Conservation (phyloP, 2,888 invertebrate species). For the Drosophila sordidula region DNA sequence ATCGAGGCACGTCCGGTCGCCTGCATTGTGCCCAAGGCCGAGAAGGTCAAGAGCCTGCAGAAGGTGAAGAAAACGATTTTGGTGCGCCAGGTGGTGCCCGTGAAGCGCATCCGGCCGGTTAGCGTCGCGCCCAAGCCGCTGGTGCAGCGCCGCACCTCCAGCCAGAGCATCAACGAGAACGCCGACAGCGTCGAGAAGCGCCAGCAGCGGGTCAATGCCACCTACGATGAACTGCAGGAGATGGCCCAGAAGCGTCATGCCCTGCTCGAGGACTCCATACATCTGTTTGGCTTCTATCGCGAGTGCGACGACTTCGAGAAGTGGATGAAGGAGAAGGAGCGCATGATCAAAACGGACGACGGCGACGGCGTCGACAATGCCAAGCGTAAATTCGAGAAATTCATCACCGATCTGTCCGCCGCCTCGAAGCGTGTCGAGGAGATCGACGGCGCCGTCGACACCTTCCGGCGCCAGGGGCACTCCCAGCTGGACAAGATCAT, state of each 20-base stretch:
- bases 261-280: constrained; percentile 95
- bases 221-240: constrained; percentile 92
- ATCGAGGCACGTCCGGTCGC: constrained; percentile 94
- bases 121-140: constrained; percentile 84
- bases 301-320: constrained; percentile 99
- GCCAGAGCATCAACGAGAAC: constrained; percentile 87
- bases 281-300: constrained; percentile 96
- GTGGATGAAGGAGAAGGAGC: constrained; percentile 98
- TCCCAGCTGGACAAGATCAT: constrained; percentile 93
- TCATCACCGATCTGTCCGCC: constrained; percentile 97
- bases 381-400: constrained; percentile 97
- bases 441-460: constrained; percentile 94
- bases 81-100: constrained; percentile 93
- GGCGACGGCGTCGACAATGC: constrained; percentile 96
- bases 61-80: constrained; percentile 96
- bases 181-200: constrained; percentile 91
- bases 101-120: constrained; percentile 87
- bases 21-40: constrained; percentile 93
- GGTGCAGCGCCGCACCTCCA: constrained; percentile 84
- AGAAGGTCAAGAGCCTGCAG: constrained; percentile 93
- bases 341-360: constrained; percentile 92
- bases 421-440: constrained; percentile 96
- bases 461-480: constrained; percentile 93
- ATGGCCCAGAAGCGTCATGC: constrained; percentile 92
- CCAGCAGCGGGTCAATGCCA: constrained; percentile 91